Conservation (phyloP, 2,113 vertebrate genomes). For the Daubentonia madagascariensis region DNA sequence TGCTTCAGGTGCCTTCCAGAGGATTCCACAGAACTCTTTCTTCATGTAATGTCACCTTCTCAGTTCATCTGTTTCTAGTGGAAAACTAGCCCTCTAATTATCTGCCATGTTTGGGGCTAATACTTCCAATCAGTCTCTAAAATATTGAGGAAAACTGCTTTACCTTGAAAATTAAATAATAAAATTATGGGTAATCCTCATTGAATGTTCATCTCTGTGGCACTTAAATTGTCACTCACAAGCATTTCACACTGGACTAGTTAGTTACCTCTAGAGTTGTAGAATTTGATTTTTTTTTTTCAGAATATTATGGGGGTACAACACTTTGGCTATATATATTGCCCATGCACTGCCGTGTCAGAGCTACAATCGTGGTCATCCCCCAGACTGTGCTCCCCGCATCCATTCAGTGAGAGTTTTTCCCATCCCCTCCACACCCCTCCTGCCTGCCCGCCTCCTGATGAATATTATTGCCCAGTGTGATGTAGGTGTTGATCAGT, state of each 20-base stretch:
- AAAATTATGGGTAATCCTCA: background rate
- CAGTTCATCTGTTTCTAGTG: background rate
- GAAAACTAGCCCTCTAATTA: background rate
- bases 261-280: background rate
- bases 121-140: background rate
- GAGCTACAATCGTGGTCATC: too few species aligned
- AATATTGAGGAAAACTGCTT: background rate
- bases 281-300: too few species aligned
- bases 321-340: too few species aligned
- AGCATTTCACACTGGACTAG: background rate
- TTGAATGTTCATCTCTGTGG: background rate
- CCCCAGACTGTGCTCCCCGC: too few species aligned
- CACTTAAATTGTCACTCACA: background rate
- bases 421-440: too few species aligned
- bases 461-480: too few species aligned
- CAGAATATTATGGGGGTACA: too few species aligned
- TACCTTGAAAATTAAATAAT: background rate
- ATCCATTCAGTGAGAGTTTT: too few species aligned
- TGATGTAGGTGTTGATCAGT: too few species aligned
- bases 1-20: background rate
- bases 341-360: too few species aligned
- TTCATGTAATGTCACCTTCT: background rate
- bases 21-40: background rate
- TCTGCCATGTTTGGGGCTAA: background rate
- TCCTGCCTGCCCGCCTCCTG: too few species aligned